Evolutionary conservation across 2,888 invertebrate species (phyloP).

Genomic region (Erannis defoliaria): DNA sequence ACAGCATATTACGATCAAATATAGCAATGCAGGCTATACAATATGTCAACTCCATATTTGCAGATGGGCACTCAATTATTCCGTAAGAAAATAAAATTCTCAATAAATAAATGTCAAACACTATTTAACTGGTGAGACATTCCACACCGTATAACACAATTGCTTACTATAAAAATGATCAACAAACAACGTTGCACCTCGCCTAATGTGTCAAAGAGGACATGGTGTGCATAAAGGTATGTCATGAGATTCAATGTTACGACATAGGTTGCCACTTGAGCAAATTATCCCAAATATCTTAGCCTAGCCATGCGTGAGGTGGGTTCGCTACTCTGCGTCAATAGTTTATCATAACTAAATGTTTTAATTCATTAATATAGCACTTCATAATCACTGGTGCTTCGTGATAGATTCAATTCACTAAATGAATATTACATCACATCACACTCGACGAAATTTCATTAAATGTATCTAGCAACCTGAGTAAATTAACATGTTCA

Average conservation of each 20-base stretch:
- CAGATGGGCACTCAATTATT: conserved; percentile 82
- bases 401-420: conserved; percentile 66
- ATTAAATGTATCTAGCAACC: conserved; percentile 77
- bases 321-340: conserved; percentile 76
- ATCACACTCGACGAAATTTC: conserved; percentile 69
- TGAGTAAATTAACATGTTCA: conserved; percentile 73
- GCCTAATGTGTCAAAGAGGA: conserved; percentile 71
- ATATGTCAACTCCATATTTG: conserved; percentile 78
- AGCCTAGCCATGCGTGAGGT: conserved; percentile 82
- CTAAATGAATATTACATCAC: conserved; percentile 66
- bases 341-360: conserved; percentile 59
- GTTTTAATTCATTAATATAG: conserved; percentile 58
- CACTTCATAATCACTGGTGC: conserved; percentile 72
- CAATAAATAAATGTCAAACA: conserved; percentile 86
- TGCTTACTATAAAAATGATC: conserved; percentile 85
- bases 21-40: conserved; percentile 63
- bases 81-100: conserved; percentile 86
- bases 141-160: conserved; percentile 84
- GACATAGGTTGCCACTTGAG: conserved; percentile 82
- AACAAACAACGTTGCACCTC: conserved; percentile 85
- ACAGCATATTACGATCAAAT: conserved; percentile 51
- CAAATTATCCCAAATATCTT: conserved; percentile 80
- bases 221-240: conserved; percentile 71
- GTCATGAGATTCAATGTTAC: conserved; percentile 85
- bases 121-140: conserved; percentile 81